These are phyloP conservation scores for Penelope pileata DNA, from an alignment of 2,113 vertebrate species.

Conservation along the genomic window DNA sequence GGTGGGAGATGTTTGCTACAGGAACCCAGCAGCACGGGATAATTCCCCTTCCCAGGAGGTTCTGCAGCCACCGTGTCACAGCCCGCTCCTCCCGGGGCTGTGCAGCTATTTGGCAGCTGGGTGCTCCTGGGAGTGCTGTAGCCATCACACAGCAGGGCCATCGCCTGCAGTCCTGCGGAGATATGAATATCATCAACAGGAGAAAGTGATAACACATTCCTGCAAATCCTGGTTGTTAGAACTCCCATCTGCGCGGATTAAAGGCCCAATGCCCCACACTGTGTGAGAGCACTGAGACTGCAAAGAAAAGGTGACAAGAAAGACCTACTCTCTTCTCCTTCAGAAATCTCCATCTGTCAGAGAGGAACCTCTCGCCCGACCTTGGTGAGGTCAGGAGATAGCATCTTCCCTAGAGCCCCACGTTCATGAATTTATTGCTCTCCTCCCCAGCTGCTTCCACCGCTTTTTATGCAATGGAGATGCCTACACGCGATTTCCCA, in stretches of 20 bases:
- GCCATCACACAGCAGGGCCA: not conserved
- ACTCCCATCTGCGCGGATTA: not conserved
- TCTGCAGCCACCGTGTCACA: not conserved
- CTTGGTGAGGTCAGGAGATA: not conserved
- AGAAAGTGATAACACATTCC: not conserved
- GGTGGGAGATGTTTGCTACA: not conserved
- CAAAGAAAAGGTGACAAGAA: not conserved
- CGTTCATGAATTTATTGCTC: not conserved
- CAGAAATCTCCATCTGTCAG: not conserved
- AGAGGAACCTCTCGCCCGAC: not conserved
- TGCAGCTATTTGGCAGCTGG: not conserved
- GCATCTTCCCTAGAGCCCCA: rapidly evolving
- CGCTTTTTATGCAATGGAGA: not conserved
- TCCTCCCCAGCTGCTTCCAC: not conserved
- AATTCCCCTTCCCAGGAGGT: not conserved
- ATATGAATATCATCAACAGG: not conserved
- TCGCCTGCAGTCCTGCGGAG: not conserved
- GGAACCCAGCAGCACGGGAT: not conserved
- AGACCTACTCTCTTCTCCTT: not conserved
- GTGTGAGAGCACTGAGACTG: not conserved
- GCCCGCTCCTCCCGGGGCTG: not conserved
- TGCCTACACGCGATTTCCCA: rapidly evolving
- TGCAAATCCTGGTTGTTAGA: not conserved
- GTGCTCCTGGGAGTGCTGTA: not conserved
- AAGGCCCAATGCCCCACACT: not conserved